Evolutionary conservation across 2,113 vertebrate species (phyloP).

Genomic region (Calyptommatus sinebrachiatus): DNA sequence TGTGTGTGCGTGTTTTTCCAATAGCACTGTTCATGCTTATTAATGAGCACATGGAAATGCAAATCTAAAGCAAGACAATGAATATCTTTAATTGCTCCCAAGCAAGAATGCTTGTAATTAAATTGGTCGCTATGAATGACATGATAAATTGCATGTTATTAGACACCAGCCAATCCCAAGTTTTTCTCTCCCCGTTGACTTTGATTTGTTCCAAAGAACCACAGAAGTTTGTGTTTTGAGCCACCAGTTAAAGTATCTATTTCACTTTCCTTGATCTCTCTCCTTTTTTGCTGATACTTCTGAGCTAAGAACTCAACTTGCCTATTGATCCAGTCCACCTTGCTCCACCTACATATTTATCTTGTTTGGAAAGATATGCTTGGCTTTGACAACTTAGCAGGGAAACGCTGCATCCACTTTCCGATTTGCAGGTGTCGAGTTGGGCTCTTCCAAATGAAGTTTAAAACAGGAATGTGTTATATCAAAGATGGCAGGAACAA

Average conservation of each 20-base stretch:
- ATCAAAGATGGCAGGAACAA: background rate
- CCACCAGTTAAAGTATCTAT: background rate
- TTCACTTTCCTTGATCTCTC: background rate
- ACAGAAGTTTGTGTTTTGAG: background rate
- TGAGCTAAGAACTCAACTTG: background rate
- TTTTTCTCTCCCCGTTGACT: background rate
- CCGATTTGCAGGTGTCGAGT: background rate
- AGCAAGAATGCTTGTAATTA: constrained; percentile 28
- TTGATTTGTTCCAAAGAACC: background rate
- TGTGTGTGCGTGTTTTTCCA: background rate
- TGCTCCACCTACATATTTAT: background rate
- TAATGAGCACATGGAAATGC: constrained; percentile 1
- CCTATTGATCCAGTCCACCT: background rate
- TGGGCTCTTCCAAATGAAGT: background rate
- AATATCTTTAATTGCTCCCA: constrained; percentile 37
- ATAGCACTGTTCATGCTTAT: constrained; percentile 18
- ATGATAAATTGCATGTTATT: constrained; percentile 10
- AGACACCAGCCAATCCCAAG: background rate
- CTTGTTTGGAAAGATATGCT: background rate
- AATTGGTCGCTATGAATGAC: constrained; percentile 17
- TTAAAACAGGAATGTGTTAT: background rate
- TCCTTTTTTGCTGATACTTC: background rate
- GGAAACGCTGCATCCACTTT: background rate
- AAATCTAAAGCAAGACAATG: constrained; percentile 9
- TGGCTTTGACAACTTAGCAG: background rate